Base-by-base conservation (phyloP, 2,797 vertebrate species). In the Rallus crepitans region DNA sequence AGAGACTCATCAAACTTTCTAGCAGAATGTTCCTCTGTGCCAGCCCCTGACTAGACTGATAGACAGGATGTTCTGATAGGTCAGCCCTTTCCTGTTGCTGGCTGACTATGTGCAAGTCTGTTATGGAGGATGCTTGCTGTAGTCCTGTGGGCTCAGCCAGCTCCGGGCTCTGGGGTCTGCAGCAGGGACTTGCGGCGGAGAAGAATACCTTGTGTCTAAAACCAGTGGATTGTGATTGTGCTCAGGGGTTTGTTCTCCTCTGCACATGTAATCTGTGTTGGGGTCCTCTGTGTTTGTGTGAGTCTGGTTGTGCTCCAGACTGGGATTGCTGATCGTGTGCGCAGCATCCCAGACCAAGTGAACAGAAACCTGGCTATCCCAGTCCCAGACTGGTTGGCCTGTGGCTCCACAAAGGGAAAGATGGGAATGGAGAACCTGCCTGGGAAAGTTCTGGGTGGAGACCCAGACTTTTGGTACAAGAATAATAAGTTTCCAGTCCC, bases 21-120 rank as follows among this genome's bases (percentile, higher is more conserved):
- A 82, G 77, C 40, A 92, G 92, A 86, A 77, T 4, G 1, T 66
- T 76, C 19, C 69, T 95, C 25, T 55, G 37, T 84, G 90, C 81
- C 90, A 96, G 86, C 56, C 78, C 42, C 59, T 15, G 78, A 45
- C 70, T 86, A 63, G 63, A 65, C 47, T 69, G 80, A 84, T 87
- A 70, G 63, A 70, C 78, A 37, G 90, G 81, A 45, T 15, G 0
- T 90, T 94, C 87, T 95, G 95, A 89, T 87, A 81, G 86, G 55
- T 92, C 95, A 96, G 94, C 95, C 78, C 71, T 95, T 95, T 94
- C 86, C 90, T 87, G 77, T 84, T 45, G 64, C 31, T 53, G 72
- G 65, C 14, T 47, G 90, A 78, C 63, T 86, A 57, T 50, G 80
- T 82, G 92, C 1, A 11, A 53, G 53, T 40, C 73, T 0, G 0